phyloP scores from a whole-genome alignment of 2,113 vertebrate genomes.

The Pollimyrus isidori region DNA sequence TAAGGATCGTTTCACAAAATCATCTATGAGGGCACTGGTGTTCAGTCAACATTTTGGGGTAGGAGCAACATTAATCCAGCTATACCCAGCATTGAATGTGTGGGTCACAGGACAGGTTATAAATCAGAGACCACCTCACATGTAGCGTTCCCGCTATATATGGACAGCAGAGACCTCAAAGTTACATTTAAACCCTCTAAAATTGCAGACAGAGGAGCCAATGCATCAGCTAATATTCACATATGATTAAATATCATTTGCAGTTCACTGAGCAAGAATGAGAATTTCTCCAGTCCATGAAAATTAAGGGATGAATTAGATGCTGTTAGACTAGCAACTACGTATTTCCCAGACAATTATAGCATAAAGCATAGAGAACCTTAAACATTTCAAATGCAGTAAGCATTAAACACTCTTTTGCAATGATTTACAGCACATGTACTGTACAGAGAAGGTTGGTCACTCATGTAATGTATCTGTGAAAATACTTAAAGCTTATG shows the following conservation, averaged over 20 bases:
- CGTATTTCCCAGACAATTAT: neutral
- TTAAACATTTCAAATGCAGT: neutral
- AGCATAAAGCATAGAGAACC: neutral
- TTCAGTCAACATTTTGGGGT: neutral
- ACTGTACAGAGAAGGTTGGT: neutral
- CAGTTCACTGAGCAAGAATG: neutral
- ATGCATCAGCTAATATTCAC: neutral
- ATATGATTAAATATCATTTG: neutral
- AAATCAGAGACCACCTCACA: neutral
- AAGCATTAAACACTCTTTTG: neutral
- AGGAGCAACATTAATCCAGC: neutral
- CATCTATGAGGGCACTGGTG: neutral
- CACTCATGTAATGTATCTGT: neutral
- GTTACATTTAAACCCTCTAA: neutral
- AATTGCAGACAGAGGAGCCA: neutral
- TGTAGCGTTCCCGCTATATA: neutral
- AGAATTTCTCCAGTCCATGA: neutral
- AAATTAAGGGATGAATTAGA: neutral
- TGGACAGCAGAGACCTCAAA: neutral
- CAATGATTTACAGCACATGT: neutral
- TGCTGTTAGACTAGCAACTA: neutral
- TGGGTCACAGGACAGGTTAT: neutral
- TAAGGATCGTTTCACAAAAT: neutral
- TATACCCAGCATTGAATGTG: neutral
- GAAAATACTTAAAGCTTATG: neutral